These are phyloP conservation scores for Rhaphigaster nebulosa DNA, from an alignment of 2,888 invertebrate genomes.

Conservation along the genomic window DNA sequence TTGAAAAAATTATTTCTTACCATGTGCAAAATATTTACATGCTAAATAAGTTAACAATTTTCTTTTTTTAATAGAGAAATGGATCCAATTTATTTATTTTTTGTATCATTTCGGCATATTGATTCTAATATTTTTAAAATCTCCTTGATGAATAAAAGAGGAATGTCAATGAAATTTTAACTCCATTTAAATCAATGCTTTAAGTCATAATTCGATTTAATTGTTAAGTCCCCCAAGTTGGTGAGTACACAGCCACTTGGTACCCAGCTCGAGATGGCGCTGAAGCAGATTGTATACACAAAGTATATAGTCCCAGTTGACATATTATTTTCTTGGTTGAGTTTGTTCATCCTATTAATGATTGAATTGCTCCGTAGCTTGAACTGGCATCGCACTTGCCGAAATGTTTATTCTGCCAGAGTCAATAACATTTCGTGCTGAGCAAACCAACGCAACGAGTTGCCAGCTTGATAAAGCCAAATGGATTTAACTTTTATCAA, in stretches of 20 bases:
- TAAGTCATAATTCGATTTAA: neutral
- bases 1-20: no score
- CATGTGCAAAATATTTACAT: no score
- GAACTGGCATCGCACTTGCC: neutral
- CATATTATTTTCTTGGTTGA: slow-evolving; percentile 30
- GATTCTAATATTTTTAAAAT: neutral
- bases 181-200: neutral
- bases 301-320: neutral
- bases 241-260: neutral
- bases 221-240: neutral
- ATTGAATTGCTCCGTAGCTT: slow-evolving; percentile 6
- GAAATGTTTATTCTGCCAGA: slow-evolving; percentile 20
- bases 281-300: neutral
- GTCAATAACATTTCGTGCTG: slow-evolving; percentile 25
- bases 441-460: neutral
- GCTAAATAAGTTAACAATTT: no score
- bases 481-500: slow-evolving; percentile 35
- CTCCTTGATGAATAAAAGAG: neutral
- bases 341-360: slow-evolving; percentile 41
- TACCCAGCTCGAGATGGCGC: neutral
- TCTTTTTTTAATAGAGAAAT: no score
- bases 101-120: neutral
- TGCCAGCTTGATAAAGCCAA: neutral
- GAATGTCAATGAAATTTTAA: neutral
- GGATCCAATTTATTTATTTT: neutral